phyloP scores from a whole-genome alignment of 2,888 invertebrate genomes.

The Poecilus cupreus region DNA sequence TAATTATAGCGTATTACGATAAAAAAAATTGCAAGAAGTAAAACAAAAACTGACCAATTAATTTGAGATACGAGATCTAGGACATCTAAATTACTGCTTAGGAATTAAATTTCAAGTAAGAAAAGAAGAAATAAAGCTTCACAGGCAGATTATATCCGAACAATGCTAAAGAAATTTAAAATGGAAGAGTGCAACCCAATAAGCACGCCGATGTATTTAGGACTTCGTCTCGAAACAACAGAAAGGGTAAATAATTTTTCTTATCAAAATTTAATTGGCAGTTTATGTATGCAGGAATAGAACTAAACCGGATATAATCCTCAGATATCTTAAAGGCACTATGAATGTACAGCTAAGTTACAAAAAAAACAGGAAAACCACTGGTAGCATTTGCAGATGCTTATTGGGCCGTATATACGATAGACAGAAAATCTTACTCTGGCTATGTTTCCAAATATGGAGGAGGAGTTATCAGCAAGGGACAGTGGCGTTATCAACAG shows the following conservation, averaged over 20 bases:
- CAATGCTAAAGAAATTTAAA: background rate
- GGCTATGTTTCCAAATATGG: constrained; percentile 52
- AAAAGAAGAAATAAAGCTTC: background rate
- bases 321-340: too few species aligned
- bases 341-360: too few species aligned
- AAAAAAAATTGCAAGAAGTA: background rate
- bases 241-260: background rate
- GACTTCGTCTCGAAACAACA: background rate
- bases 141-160: background rate
- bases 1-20: background rate
- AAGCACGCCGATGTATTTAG: background rate
- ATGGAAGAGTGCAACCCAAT: background rate
- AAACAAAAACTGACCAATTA: background rate
- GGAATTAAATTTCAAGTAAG: background rate
- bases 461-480: constrained; percentile 10
- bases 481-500: too few species aligned
- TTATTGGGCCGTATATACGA: background rate
- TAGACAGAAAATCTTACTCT: constrained; percentile 53
- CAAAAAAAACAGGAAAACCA: background rate
- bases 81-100: background rate
- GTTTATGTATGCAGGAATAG: too few species aligned
- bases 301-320: too few species aligned
- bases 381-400: constrained; percentile 51
- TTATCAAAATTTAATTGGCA: too few species aligned
- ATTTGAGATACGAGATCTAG: constrained; percentile 3